These are phyloP conservation scores for Discoglossus pictus DNA, from an alignment of 2,797 vertebrate genomes.

Conservation along the genomic window DNA sequence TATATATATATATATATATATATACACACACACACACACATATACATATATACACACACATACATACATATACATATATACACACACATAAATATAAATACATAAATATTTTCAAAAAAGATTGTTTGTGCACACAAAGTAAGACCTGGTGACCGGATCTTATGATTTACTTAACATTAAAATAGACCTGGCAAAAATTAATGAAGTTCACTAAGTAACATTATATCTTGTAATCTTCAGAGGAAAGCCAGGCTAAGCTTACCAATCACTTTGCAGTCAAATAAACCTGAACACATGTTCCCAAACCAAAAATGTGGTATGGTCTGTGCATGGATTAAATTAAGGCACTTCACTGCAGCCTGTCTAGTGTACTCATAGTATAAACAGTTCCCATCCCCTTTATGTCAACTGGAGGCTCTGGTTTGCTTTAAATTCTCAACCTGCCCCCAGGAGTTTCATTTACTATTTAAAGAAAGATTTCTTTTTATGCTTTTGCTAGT, in stretches of 20 bases:
- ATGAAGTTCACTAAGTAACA: no score
- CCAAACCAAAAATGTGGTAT: conserved; percentile 3
- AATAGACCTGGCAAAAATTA: no score
- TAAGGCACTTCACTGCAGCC: conserved; percentile 15
- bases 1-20: no score
- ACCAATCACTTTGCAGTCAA: background rate
- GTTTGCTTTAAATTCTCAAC: conserved; percentile 27
- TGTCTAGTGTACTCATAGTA: conserved; percentile 5
- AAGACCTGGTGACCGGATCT: no score
- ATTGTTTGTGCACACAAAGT: no score
- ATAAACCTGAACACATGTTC: conserved; percentile 37
- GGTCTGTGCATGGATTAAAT: conserved; percentile 23
- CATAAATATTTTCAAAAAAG: no score
- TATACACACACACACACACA: no score
- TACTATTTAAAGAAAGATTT: conserved; percentile 33
- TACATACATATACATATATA: no score
- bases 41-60: no score
- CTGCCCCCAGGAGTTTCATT: background rate
- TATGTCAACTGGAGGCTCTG: conserved; percentile 28
- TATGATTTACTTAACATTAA: no score
- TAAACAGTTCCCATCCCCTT: conserved; percentile 36
- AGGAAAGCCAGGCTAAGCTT: background rate
- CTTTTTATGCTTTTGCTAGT: background rate
- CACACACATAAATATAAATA: no score
- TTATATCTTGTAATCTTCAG: no score